phyloP scores from a whole-genome alignment of 2,888 invertebrate genomes.

The Heliconius erato region DNA sequence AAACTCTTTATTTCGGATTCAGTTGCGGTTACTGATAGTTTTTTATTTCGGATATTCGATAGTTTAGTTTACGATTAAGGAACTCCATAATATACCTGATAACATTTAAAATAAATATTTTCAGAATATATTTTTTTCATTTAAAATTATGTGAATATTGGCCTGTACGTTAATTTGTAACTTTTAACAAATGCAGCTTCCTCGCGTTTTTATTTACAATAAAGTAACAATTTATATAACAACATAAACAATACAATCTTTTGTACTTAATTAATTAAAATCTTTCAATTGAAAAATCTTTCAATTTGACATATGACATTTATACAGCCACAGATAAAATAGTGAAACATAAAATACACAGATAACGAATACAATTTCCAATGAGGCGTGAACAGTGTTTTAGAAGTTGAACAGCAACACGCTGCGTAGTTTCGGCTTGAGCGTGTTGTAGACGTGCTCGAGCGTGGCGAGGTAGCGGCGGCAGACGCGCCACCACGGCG shows the following conservation, averaged over 20 bases:
- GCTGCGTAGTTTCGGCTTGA: conserved; percentile 72
- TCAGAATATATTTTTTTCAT: no score
- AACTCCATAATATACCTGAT: no score
- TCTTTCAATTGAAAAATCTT: background rate
- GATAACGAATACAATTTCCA: conserved; percentile 35
- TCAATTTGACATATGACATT: conserved; percentile 12
- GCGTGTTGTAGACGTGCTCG: conserved; percentile 73
- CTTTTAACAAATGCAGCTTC: no score
- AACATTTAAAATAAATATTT: no score
- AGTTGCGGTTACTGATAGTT: no score
- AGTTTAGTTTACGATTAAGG: no score
- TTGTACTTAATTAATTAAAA: background rate
- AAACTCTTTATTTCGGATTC: no score
- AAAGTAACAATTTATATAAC: background rate
- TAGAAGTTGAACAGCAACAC: conserved; percentile 78
- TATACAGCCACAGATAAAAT: conserved; percentile 7
- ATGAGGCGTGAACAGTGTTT: conserved; percentile 39
- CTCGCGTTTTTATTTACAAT: no score
- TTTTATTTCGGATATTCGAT: no score
- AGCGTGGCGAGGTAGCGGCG: conserved; percentile 67
- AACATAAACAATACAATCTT: background rate
- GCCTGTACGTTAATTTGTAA: no score
- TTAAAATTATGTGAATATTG: no score
- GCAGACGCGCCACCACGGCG: conserved; percentile 66
- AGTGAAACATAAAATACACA: background rate